These are phyloP conservation scores for Euwallacea fornicatus DNA, from an alignment of 1,140 invertebrate genomes.

Conservation along the genomic window DNA sequence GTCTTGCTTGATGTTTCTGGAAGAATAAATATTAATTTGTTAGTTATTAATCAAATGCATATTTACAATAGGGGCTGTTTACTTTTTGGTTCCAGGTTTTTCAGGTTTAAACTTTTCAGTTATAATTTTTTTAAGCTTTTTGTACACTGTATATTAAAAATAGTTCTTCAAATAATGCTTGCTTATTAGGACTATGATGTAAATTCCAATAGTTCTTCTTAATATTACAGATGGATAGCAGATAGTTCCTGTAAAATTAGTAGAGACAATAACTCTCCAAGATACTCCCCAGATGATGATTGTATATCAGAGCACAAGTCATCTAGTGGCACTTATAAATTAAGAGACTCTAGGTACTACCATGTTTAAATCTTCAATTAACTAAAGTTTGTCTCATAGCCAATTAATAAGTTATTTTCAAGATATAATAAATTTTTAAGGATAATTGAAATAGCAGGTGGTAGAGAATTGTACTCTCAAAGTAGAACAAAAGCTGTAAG, in stretches of 20 bases:
- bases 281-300: slow-evolving; percentile 53
- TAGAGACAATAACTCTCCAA: slow-evolving; percentile 49
- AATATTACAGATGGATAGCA: slow-evolving; percentile 48
- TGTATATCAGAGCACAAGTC: slow-evolving; percentile 52
- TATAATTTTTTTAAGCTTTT: no score
- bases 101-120: no score
- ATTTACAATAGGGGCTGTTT: no score
- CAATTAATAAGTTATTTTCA: neutral
- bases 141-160: no score
- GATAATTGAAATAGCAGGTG: slow-evolving; percentile 87
- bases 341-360: slow-evolving; percentile 52
- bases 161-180: no score
- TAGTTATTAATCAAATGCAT: no score
- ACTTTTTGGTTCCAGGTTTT: no score
- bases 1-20: no score
- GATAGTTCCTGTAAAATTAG: slow-evolving; percentile 51
- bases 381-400: neutral
- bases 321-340: slow-evolving; percentile 54
- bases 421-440: slow-evolving; percentile 55
- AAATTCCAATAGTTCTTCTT: no score
- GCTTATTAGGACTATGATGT: no score
- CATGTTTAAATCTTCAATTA: slow-evolving; percentile 1
- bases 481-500: slow-evolving; percentile 77
- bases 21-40: no score
- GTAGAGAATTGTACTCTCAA: slow-evolving; percentile 81